A percentile compares a stretch with the other conserved stretches of the same genome.
phyloP scores from a whole-genome alignment of 2,797 vertebrate species.

The Urosaurus nigricauda region DNA sequence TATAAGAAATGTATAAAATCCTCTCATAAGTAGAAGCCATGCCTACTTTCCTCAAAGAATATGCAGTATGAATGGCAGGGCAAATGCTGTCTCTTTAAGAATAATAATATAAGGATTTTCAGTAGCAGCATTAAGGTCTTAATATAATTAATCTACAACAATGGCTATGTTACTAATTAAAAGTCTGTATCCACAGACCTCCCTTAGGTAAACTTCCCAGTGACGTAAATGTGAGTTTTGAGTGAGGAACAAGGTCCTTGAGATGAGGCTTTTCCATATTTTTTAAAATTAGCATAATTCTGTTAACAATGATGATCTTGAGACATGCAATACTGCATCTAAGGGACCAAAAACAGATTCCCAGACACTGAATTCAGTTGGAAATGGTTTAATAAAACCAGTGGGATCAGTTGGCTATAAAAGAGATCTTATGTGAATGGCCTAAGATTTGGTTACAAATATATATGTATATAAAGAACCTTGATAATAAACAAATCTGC shows the following conservation, averaged over 20 bases:
- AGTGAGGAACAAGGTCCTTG: background rate
- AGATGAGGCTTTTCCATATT: background rate
- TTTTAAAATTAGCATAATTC: background rate
- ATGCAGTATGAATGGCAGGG: conserved; percentile 30
- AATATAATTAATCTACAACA: conserved; percentile 27
- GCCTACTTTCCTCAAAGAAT: conserved; percentile 27
- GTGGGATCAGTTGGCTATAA: conserved; percentile 2
- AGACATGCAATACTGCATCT: background rate
- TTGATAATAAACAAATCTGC: background rate
- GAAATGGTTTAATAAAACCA: conserved; percentile 30
- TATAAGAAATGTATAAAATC: background rate
- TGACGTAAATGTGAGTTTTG: conserved; percentile 32
- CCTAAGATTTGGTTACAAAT: conserved; percentile 9
- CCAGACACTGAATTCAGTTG: background rate
- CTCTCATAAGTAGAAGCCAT: background rate
- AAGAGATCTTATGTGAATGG: conserved; percentile 9
- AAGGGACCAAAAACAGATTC: background rate
- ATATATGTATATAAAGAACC: background rate
- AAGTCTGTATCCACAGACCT: conserved; percentile 22
- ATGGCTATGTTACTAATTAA: conserved; percentile 20
- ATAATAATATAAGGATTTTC: background rate
- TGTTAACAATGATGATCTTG: background rate
- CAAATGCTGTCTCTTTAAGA: conserved; percentile 34
- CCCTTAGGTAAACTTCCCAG: conserved; percentile 31
- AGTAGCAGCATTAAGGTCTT: conserved; percentile 13